phyloP scores from a whole-genome alignment of 2,888 invertebrate species.

The Stenichneumon culpator region DNA sequence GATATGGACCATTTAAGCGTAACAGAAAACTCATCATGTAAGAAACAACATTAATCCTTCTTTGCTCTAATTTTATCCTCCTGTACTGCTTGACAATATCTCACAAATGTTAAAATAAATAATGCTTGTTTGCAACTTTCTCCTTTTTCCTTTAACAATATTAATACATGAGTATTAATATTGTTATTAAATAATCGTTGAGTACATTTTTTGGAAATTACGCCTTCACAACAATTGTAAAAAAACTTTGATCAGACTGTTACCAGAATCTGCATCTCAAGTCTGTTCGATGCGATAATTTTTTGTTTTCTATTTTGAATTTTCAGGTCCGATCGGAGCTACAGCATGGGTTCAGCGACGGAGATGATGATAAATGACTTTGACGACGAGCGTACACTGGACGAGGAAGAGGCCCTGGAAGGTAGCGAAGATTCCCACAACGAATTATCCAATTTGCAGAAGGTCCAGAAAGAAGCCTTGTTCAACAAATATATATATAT shows the following conservation, averaged over 20 bases:
- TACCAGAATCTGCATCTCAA: neutral
- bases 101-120: neutral
- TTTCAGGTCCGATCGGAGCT: slow-evolving; percentile 85
- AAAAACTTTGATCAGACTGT: neutral
- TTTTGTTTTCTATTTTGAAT: neutral
- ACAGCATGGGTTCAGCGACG: slow-evolving; percentile 95
- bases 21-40: slow-evolving; percentile 60
- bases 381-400: slow-evolving; percentile 98
- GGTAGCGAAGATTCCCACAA: slow-evolving; percentile 95
- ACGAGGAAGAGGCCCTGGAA: slow-evolving; percentile 98
- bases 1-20: slow-evolving; percentile 58
- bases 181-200: neutral
- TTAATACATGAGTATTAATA: neutral
- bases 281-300: neutral
- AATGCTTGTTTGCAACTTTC: neutral
- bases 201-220: neutral
- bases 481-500: neutral
- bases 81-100: neutral
- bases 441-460: slow-evolving; percentile 95
- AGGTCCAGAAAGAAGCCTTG: slow-evolving; percentile 85
- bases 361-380: slow-evolving; percentile 99
- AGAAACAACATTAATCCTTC: slow-evolving; percentile 10
- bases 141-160: neutral
- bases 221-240: neutral
- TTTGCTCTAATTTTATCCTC: neutral